Conservation (phyloP, 2,113 vertebrate genomes). For the Leuciscus idus region DNA sequence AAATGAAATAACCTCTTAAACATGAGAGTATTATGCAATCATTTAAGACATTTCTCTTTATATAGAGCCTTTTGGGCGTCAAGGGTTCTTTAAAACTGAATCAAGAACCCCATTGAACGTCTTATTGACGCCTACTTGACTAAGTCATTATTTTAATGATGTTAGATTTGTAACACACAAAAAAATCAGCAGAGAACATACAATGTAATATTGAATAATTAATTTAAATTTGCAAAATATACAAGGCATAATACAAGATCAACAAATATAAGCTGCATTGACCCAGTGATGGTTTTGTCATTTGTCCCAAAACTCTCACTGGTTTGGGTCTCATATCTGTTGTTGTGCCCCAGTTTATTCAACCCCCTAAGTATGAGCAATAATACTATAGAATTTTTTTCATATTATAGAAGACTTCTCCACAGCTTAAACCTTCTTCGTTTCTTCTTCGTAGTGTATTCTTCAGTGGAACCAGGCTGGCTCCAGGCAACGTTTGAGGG, state of each 20-base stretch:
- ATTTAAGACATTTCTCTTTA: too few species aligned
- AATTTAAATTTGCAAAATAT: background rate
- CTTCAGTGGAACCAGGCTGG: conserved; percentile 94
- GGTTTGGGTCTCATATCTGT: background rate
- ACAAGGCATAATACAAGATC: background rate
- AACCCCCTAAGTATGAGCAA: background rate
- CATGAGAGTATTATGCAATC: too few species aligned
- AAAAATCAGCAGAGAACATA: background rate
- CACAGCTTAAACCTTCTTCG: background rate
- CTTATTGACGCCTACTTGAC: background rate
- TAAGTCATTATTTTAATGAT: background rate
- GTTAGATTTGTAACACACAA: background rate
- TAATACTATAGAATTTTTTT: background rate
- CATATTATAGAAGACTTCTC: background rate
- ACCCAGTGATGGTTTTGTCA: background rate
- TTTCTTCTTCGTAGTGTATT: conserved; percentile 81
- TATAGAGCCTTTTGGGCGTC: too few species aligned
- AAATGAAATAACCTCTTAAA: too few species aligned
- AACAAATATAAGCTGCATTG: background rate
- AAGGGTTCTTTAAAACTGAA: too few species aligned
- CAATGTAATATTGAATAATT: background rate
- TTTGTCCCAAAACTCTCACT: background rate
- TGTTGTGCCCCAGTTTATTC: background rate
- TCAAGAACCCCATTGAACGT: too few species aligned
- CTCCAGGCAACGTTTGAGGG: conserved; percentile 93